Evolutionary conservation across 2,113 vertebrate species (phyloP).

Genomic region (Callionymus lyra): DNA sequence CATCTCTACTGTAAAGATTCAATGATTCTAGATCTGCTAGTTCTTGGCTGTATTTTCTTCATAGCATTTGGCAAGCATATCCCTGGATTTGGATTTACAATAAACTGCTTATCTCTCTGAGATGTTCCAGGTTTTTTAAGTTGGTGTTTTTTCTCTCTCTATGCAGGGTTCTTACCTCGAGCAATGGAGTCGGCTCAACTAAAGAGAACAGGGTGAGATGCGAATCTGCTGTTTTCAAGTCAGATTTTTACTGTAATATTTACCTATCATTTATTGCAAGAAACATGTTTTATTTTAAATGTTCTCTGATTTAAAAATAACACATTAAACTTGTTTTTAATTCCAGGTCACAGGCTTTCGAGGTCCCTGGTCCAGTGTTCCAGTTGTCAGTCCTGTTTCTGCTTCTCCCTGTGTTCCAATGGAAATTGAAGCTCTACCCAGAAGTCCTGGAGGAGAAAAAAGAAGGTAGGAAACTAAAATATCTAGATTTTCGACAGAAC

Average conservation of each 20-base stretch:
- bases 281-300: no score
- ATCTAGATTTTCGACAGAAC: no score
- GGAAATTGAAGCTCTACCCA: conserved; percentile 79
- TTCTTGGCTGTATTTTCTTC: no score
- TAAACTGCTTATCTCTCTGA: no score
- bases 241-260: neutral
- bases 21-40: no score
- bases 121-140: no score
- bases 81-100: no score
- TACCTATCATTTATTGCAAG: neutral
- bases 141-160: conserved; percentile 7
- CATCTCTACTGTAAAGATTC: no score
- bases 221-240: neutral
- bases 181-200: conserved; percentile 65
- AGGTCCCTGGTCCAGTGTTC: conserved; percentile 49
- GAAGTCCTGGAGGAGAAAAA: conserved; percentile 75
- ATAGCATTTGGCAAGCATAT: no score
- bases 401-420: conserved; percentile 68
- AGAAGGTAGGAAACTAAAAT: conserved; percentile 70
- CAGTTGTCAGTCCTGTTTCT: conserved; percentile 44
- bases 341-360: conserved; percentile 28
- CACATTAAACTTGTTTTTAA: neutral
- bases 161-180: conserved; percentile 43
- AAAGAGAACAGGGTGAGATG: conserved; percentile 66
- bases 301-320: neutral